These are phyloP conservation scores for Pseudopodoces humilis DNA, from an alignment of 2,113 vertebrate species.

Conservation along the genomic window DNA sequence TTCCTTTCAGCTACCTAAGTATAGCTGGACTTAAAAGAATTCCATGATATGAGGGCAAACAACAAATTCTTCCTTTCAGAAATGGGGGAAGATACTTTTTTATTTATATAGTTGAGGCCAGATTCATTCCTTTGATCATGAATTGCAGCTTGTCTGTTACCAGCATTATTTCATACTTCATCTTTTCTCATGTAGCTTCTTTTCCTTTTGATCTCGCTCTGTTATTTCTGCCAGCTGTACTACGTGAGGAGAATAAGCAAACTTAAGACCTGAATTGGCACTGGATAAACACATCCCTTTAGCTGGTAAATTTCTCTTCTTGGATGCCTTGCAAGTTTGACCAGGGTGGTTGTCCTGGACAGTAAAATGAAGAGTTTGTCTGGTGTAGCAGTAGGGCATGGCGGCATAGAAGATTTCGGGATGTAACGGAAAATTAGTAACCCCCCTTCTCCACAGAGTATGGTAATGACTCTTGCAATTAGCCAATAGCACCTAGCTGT, in stretches of 20 bases:
- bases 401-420: background rate
- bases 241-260: slow-evolving; percentile 42
- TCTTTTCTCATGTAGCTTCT: slow-evolving; percentile 23
- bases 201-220: slow-evolving; percentile 55
- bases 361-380: background rate
- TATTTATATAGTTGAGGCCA: slow-evolving; percentile 2
- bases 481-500: background rate
- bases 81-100: background rate
- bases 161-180: slow-evolving; percentile 45
- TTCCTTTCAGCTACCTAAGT: background rate
- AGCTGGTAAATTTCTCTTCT: background rate
- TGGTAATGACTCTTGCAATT: too few relatives aligned
- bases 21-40: slow-evolving; percentile 10
- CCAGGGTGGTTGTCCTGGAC: background rate
- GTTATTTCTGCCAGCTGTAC: slow-evolving; percentile 29
- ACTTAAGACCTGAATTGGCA: background rate
- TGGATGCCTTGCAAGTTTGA: background rate
- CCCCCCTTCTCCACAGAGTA: too few relatives aligned
- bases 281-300: background rate
- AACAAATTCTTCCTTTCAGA: slow-evolving; percentile 13
- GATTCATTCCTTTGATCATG: slow-evolving; percentile 50
- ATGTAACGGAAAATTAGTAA: background rate
- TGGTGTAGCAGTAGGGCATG: too few relatives aligned
- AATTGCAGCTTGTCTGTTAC: slow-evolving; percentile 42
- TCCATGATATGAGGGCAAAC: background rate